Base-by-base conservation (phyloP, 1,140 invertebrate genomes). In the Papilio aristodemus region DNA sequence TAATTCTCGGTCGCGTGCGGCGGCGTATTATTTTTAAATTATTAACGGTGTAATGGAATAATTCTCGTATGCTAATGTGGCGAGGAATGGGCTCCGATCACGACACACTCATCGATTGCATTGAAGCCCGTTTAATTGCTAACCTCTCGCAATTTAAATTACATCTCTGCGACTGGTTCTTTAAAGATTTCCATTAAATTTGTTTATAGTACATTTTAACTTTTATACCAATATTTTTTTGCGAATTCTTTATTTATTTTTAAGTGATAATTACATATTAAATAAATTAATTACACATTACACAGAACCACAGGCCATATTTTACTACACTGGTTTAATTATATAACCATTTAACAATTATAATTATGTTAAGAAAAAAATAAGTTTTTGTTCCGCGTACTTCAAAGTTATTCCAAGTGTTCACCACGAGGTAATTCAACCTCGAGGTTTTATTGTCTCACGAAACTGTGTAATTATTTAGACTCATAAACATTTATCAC, bases 11-110 rank as follows among this genome's bases (percentile, higher is more conserved):
- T 85, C 74, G 83, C 83, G 83, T 84, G 83, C 72, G 74, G 66
- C 69, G 75, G 74, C 77, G 74, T 81, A 85, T 85, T 83, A 84
- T 85, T 85, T 85, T 85, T 82, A 83, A 85, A 85, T 85, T 85
- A 85, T 85, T 85, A 85, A 80, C 78, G 71, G 74, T 76, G 79
- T 83, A 85, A 80, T 85, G 79, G 76, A 83, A 85, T 85, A 83
- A 85, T 80, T 85, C 74, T 71, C 77, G 79, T 85, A 85, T 85
- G 83, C 72, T 83, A 85, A 85, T 85, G 77, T 62, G 46, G 72
- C 73, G 77, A 85, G 68, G 71, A 83, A 85, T 77, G 76, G 71
- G 62, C 73, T 43, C 41, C 57, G 68, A 78, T 77, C 83, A 85
- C 83, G 83, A 73, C 71, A 81, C 37, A 43, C 19, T 43, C 58